These are phyloP conservation scores for Pentalonia nigronervosa DNA, from an alignment of 1,140 invertebrate genomes.

Conservation along the genomic window DNA sequence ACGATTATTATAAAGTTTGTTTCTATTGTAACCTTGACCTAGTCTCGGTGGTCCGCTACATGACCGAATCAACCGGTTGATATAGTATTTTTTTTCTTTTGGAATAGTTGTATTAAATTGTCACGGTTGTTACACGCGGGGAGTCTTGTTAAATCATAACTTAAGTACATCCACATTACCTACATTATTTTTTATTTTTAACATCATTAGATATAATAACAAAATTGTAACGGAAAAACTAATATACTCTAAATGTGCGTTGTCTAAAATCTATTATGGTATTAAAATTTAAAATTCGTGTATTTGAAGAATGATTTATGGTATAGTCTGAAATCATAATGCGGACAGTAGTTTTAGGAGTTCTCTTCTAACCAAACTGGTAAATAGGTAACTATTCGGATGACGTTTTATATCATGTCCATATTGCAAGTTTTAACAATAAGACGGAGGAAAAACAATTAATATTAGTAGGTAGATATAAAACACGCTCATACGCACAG, in stretches of 20 bases:
- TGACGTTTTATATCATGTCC: not conserved
- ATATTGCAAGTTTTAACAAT: not conserved
- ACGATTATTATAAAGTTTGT: constrained; percentile 21
- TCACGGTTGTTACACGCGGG: not conserved
- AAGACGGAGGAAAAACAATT: not conserved
- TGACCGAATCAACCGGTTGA: constrained; percentile 56
- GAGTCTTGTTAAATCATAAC: not conserved
- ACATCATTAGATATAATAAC: not conserved
- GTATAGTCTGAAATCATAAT: not conserved
- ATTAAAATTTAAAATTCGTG: not conserved
- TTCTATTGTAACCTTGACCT: constrained; percentile 45
- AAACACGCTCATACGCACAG: too few relatives aligned
- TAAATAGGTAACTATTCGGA: not conserved
- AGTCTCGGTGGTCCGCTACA: constrained; percentile 52
- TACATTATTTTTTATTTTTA: constrained; percentile 7
- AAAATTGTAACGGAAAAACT: not conserved
- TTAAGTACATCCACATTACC: not conserved
- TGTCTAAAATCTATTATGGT: not conserved
- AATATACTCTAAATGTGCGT: not conserved
- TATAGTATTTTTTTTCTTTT: constrained; percentile 16
- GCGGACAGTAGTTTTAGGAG: not conserved
- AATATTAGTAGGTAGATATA: too few relatives aligned
- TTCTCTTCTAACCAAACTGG: not conserved
- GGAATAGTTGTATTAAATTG: not conserved
- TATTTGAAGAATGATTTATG: not conserved